Evolutionary conservation across 2,888 invertebrate genomes (phyloP).

Genomic region (Morpho achilles): DNA sequence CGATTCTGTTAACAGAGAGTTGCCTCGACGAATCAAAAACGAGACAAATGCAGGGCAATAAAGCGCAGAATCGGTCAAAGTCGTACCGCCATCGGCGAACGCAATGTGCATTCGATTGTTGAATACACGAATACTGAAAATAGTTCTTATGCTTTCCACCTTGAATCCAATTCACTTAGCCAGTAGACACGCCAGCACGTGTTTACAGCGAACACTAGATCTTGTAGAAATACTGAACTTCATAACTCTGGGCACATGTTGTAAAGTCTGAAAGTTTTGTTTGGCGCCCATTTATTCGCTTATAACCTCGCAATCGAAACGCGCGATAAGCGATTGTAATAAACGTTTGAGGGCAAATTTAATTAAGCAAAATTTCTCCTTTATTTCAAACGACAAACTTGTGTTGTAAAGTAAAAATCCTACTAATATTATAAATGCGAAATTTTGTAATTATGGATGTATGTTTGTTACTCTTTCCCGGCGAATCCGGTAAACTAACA

Average conservation of each 20-base stretch:
- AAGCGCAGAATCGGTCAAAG: constrained; percentile 49
- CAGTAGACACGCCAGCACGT: constrained; percentile 49
- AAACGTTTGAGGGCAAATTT: constrained; percentile 31
- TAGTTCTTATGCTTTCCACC: constrained; percentile 59
- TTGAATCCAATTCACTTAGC: constrained; percentile 58
- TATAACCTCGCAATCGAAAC: constrained; percentile 21
- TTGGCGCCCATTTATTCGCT: constrained; percentile 17
- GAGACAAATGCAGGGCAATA: constrained; percentile 45
- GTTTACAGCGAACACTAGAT: constrained; percentile 60
- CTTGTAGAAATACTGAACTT: constrained; percentile 47
- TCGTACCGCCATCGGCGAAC: constrained; percentile 37
- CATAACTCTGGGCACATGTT: constrained; percentile 57
- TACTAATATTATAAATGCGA: too few relatives aligned
- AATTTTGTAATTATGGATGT: too few relatives aligned
- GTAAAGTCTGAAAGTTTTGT: constrained; percentile 47
- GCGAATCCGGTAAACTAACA: too few relatives aligned
- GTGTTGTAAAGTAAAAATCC: too few relatives aligned
- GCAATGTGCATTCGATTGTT: constrained; percentile 66
- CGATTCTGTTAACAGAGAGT: constrained; percentile 42
- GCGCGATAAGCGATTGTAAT: constrained; percentile 34
- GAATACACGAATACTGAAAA: constrained; percentile 68
- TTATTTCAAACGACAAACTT: too few relatives aligned
- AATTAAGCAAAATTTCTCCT: too few relatives aligned
- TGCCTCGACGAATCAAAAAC: constrained; percentile 40
- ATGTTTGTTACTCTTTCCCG: too few relatives aligned